Conservation (phyloP, 1,140 invertebrate species). For the Hesperophylax magnus region DNA sequence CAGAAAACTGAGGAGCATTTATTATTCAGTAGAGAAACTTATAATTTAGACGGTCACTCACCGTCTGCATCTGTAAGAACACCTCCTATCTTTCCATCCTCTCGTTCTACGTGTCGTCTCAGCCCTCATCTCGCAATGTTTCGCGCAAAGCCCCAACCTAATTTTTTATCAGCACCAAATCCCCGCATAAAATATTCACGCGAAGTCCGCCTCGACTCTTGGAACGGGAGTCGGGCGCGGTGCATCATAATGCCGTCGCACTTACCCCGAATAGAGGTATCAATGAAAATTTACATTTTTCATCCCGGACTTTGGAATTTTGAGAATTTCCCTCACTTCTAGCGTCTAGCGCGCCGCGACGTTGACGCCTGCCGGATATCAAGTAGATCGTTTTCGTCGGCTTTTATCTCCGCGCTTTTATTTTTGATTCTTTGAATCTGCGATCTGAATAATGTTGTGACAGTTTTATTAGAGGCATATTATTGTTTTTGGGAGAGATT, state of each 20-base stretch:
- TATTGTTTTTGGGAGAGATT: not conserved
- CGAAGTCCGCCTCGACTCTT: not conserved
- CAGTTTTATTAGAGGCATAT: conserved; percentile 1
- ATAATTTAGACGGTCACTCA: too few relatives aligned
- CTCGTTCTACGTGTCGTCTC: too few relatives aligned
- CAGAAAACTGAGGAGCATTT: too few relatives aligned
- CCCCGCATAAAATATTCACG: conserved; percentile 25
- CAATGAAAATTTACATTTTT: conserved; percentile 32
- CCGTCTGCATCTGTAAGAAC: too few relatives aligned
- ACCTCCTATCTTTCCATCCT: too few relatives aligned
- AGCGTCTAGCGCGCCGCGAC: not conserved
- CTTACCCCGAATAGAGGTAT: not conserved
- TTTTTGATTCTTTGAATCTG: not conserved
- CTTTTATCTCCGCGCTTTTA: conserved; percentile 13
- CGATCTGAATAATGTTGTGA: too few relatives aligned
- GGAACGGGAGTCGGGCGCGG: not conserved
- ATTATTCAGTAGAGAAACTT: too few relatives aligned
- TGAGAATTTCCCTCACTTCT: conserved; percentile 1
- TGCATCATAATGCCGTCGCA: conserved; percentile 14
- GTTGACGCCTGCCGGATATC: conserved; percentile 8
- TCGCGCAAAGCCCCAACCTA: not conserved
- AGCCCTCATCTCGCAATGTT: not conserved
- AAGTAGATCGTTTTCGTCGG: conserved; percentile 15
- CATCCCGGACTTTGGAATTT: conserved; percentile 19
- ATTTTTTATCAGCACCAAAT: conserved; percentile 11